Evolutionary conservation across 64 coral and sea anemone genomes (phyloP).

Genomic region (Stichodactyla mertensii): DNA sequence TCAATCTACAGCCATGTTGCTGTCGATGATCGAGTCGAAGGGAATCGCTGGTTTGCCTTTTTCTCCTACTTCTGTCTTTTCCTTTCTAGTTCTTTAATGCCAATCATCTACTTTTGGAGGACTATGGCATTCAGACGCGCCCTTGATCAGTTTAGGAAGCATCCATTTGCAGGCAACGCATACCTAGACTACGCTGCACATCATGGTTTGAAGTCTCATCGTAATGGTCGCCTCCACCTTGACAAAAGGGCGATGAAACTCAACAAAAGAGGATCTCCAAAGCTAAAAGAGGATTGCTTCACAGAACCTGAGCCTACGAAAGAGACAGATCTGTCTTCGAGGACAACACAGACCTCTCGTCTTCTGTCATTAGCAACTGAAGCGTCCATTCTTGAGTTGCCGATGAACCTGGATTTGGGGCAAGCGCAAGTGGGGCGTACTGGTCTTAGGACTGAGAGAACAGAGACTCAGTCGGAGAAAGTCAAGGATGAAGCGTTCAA

Average conservation of each 20-base stretch:
- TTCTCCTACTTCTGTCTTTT: slow-evolving; percentile 15
- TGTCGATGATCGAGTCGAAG: slow-evolving; percentile 8
- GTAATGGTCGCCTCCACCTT: slow-evolving; percentile 9
- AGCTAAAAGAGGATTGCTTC: not conserved
- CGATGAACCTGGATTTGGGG: not conserved
- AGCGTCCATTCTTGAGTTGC: not conserved
- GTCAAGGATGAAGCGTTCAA: not conserved
- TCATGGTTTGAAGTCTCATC: not conserved
- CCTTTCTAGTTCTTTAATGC: slow-evolving; percentile 17
- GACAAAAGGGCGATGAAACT: not conserved
- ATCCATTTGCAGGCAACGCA: slow-evolving; percentile 1
- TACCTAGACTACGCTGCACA: slow-evolving; percentile 15
- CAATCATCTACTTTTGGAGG: not conserved
- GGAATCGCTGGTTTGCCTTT: slow-evolving; percentile 22
- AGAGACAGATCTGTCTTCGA: not conserved
- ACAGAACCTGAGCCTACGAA: not conserved
- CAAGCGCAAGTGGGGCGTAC: not conserved
- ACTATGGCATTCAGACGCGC: slow-evolving; percentile 7
- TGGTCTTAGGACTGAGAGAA: too few species aligned
- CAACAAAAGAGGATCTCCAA: not conserved
- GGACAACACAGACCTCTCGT: not conserved
- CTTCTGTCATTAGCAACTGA: not conserved
- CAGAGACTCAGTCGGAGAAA: not conserved
- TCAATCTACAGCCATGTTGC: slow-evolving; percentile 11
- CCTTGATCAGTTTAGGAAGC: not conserved